These are phyloP conservation scores for Diadema setosum DNA, from an alignment of 35 echinoderm and acorn worm species.

Conservation along the genomic window DNA sequence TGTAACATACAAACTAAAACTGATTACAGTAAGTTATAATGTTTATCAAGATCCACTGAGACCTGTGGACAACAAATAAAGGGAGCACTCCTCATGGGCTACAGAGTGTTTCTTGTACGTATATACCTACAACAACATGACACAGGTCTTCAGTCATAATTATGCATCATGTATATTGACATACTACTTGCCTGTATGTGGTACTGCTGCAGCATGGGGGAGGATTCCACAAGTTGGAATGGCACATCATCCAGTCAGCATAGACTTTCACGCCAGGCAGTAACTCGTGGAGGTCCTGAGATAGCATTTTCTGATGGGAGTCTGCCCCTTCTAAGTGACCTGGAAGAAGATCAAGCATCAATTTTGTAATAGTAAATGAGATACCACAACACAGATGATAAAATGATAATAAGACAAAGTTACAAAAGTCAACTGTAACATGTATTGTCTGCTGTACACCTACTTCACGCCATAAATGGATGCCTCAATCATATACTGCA, in stretches of 20 bases:
- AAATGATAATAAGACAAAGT: no score
- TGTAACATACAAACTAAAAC: no score
- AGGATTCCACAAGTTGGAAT: slow-evolving; percentile 78
- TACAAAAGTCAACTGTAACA: no score
- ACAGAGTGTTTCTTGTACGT: neutral
- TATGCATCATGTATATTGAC: neutral
- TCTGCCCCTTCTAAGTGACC: slow-evolving; percentile 4
- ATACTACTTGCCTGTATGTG: slow-evolving; percentile 34
- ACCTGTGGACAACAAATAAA: no score
- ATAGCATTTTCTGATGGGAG: slow-evolving; percentile 25
- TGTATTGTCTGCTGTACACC: no score
- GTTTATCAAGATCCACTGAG: no score
- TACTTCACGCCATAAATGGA: no score
- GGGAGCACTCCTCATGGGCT: no score
- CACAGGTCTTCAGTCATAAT: neutral
- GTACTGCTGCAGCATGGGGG: slow-evolving; percentile 37
- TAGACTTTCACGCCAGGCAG: slow-evolving; percentile 93
- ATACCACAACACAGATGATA: no score
- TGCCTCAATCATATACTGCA: no score
- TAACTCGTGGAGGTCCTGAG: slow-evolving; percentile 86
- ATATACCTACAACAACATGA: neutral
- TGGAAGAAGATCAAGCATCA: neutral
- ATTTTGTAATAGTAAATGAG: no score
- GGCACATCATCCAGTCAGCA: slow-evolving; percentile 98
- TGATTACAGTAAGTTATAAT: no score